Conservation (phyloP, 2,113 vertebrate species). For the Caretta caretta region DNA sequence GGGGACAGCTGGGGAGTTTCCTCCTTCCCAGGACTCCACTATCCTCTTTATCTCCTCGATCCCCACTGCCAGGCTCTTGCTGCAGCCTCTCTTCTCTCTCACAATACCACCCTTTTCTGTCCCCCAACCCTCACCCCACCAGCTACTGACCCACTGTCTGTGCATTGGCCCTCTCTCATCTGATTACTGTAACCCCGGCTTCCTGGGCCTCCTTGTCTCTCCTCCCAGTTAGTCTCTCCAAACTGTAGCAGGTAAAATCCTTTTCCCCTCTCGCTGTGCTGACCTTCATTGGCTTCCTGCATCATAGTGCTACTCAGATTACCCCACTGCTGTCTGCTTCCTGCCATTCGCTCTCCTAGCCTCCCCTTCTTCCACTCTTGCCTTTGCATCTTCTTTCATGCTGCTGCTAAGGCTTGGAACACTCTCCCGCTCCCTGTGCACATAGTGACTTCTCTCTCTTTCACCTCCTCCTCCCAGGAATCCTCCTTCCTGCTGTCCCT, state of each 20-base stretch:
- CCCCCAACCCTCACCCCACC: too few species aligned
- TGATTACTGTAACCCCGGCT: background rate
- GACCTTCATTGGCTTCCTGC: background rate
- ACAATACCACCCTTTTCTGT: background rate
- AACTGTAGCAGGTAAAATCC: background rate
- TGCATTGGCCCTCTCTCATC: background rate
- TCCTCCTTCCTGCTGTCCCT: background rate
- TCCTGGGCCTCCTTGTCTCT: background rate
- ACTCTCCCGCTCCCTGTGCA: background rate
- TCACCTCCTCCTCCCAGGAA: background rate
- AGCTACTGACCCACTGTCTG: background rate
- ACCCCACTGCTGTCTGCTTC: background rate
- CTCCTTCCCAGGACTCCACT: background rate
- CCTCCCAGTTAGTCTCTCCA: background rate
- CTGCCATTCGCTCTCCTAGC: background rate
- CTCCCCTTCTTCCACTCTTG: background rate
- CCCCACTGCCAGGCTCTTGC: background rate
- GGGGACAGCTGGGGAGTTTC: rapidly evolving
- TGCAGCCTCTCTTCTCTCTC: background rate
- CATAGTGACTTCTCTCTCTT: rapidly evolving
- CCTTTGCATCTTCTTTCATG: rapidly evolving
- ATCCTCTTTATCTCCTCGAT: background rate
- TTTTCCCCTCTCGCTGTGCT: too few species aligned
- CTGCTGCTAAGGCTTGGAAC: background rate
- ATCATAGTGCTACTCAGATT: background rate